Conservation (phyloP, 2,113 vertebrate genomes). For the Dipodomys ordii region DNA sequence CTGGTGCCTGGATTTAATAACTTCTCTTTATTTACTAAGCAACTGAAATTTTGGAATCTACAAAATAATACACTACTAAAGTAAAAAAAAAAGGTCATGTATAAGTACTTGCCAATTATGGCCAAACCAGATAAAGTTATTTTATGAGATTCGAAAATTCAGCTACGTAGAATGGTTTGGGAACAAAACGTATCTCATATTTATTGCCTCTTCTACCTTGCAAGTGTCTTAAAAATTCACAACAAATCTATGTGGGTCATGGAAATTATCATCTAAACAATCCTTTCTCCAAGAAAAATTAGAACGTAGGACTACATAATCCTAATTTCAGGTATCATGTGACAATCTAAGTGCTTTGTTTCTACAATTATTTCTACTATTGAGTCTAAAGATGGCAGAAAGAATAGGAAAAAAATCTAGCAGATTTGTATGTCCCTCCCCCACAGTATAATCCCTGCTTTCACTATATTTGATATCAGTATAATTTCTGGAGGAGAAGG, state of each 20-base stretch:
- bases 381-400: not conserved
- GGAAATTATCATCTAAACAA: not conserved
- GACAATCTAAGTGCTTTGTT: not conserved
- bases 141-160: not conserved
- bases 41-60: not conserved
- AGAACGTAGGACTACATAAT: not conserved
- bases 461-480: too few species aligned
- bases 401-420: not conserved
- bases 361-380: not conserved
- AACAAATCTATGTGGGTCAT: not conserved
- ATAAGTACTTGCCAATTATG: not conserved
- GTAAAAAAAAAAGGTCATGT: not conserved
- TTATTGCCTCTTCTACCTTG: not conserved
- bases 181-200: not conserved
- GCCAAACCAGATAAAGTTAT: not conserved
- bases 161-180: not conserved
- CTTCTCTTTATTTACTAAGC: not conserved
- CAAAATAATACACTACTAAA: not conserved
- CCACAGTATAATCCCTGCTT: too few species aligned
- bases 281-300: constrained; percentile 2
- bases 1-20: too few species aligned
- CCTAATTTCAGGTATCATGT: not conserved
- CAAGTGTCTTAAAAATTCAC: not conserved
- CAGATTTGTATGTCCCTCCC: not conserved
- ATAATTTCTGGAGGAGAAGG: too few species aligned